phyloP scores from a whole-genome alignment of 2,797 vertebrate genomes.

The Sebastes hubbsi region DNA sequence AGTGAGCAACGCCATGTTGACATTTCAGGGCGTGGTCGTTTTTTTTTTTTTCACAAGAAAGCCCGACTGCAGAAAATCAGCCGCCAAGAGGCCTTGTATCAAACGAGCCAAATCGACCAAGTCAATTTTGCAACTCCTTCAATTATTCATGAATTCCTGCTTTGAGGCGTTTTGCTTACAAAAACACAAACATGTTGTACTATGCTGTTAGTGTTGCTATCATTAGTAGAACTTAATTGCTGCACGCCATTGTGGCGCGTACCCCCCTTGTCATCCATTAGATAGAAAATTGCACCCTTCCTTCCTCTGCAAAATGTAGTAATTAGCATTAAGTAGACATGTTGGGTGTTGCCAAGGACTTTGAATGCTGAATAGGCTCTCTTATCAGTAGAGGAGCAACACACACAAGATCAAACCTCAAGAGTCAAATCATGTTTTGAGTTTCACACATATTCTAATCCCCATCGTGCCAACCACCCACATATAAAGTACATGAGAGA shows the following conservation, averaged over 20 bases:
- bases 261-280: conserved; percentile 45
- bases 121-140: conserved; percentile 41
- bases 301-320: conserved; percentile 44
- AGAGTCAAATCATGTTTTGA: conserved; percentile 44
- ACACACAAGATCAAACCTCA: conserved; percentile 40
- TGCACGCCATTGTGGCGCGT: not conserved
- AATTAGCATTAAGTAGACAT: conserved; percentile 63
- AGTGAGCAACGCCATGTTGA: not conserved
- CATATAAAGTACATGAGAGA: conserved; percentile 14
- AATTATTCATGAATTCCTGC: conserved; percentile 66
- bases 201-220: conserved; percentile 28
- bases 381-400: conserved; percentile 15
- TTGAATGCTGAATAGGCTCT: conserved; percentile 51
- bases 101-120: conserved; percentile 45
- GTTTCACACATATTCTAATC: conserved; percentile 38
- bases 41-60: conserved; percentile 5
- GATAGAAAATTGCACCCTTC: conserved; percentile 48
- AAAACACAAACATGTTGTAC: conserved; percentile 42
- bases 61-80: conserved; percentile 31
- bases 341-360: conserved; percentile 53
- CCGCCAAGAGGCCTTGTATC: conserved; percentile 19
- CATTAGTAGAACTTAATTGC: conserved; percentile 48
- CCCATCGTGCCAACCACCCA: conserved; percentile 31
- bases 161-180: conserved; percentile 57
- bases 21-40: conserved; percentile 49